Conservation (phyloP, 2,797 vertebrate genomes). For the Echiichthys vipera region DNA sequence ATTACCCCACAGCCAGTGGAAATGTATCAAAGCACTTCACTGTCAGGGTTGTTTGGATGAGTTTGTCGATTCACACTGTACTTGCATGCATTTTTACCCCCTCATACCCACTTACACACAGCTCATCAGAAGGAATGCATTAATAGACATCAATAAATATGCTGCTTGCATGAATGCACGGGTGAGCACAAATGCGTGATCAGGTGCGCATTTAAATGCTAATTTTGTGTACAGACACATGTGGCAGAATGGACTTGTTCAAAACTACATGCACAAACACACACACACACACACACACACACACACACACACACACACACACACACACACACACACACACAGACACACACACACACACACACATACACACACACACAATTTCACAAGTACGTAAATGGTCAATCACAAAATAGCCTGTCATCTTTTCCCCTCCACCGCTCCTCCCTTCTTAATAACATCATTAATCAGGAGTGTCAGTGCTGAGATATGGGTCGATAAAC, state of each 20-base stretch:
- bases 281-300: conserved; percentile 16
- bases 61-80: conserved; percentile 34
- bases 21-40: conserved; percentile 10
- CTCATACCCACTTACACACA: conserved; percentile 1
- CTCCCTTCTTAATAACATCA: conserved; percentile 80
- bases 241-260: conserved; percentile 40
- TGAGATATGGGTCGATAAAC: conserved; percentile 83
- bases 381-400: conserved; percentile 56
- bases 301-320: conserved; percentile 20
- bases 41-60: conserved; percentile 15
- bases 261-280: conserved; percentile 22
- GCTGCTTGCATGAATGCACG: conserved; percentile 38
- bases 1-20: conserved; percentile 15
- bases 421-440: conserved; percentile 51
- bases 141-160: conserved; percentile 28
- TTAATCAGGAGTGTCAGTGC: conserved; percentile 77
- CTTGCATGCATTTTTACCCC: background rate
- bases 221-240: conserved; percentile 26
- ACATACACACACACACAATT: conserved; percentile 21
- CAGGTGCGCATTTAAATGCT: conserved; percentile 35
- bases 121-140: conserved; percentile 14
- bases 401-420: conserved; percentile 70
- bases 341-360: conserved; percentile 25
- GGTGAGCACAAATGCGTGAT: conserved; percentile 13
- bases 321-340: conserved; percentile 11